Base-by-base conservation (phyloP, 2,888 invertebrate species). In the Leucozona laternaria region DNA sequence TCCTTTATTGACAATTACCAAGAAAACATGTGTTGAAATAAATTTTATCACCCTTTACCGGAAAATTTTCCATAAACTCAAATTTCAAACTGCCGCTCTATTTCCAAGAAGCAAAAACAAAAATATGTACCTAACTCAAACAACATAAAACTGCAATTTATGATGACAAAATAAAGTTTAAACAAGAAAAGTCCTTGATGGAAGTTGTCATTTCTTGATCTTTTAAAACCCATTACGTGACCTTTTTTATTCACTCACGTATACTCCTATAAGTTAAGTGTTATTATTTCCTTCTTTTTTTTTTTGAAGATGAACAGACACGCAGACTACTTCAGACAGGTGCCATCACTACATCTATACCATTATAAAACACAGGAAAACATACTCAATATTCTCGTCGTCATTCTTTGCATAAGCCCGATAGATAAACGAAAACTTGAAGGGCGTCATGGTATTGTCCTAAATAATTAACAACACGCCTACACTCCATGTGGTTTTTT, bases 401-500 rank as follows among this genome's bases (percentile, higher is more conserved):
- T 58, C 20, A 34, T 50, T 50, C 34, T 55, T 66, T 64, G 31
- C 48, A 31, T 34, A 48, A 31, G 76, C 28, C 64, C 34, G 55
- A 76, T 76, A 66, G 79, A 79, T 79, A 71, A 66, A 71, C 55
- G 37, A 68, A 58, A 80, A 77, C 80, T 80, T 72, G 66, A 80
- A 72, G 79, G 79, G 84, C 77, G 77, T 80, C 53, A 64, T 73
- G 34, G 73, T 72, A 62, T 80, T 80, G 80, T 62, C 80, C 79
- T 80, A 77, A 85, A 85, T 85, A 80, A 85, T 85, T 85, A 85
- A 80, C 80, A 73, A 45, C 72, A 79, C 50, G 48, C 22, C 68
- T 70, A 2, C 55, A 11, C 57, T 64, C 43, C 57, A 6, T 68
- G 34, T 22, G 50, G 20, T 31, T 62, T 25, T 40, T 43, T 2